phyloP scores from a whole-genome alignment of 2,113 vertebrate genomes.

The Rhabdornis inornatus region DNA sequence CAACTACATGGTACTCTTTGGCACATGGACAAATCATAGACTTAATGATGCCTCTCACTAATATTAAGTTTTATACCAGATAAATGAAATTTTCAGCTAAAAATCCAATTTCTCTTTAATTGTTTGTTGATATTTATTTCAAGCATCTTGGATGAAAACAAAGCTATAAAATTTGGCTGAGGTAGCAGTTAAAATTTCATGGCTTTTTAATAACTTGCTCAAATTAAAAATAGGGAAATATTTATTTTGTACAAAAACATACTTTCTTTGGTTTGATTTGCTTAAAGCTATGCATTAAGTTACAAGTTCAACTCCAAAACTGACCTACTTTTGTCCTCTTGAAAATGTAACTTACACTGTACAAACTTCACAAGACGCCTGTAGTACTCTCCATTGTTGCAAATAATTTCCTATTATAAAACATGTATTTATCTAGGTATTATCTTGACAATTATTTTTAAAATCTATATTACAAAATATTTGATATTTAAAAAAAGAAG shows the following conservation, averaged over 20 bases:
- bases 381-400: not conserved
- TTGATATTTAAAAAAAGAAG: not conserved
- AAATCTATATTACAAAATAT: not conserved
- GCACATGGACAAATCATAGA: not conserved
- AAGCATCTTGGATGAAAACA: not conserved
- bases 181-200: not conserved
- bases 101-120: not conserved
- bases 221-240: not conserved
- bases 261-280: not conserved
- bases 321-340: not conserved
- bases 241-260: not conserved
- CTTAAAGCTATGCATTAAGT: not conserved
- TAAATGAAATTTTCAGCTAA: not conserved
- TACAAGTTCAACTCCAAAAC: not conserved
- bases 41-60: not conserved
- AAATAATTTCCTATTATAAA: not conserved
- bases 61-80: not conserved
- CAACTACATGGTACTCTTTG: not conserved
- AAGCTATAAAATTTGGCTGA: not conserved
- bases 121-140: not conserved
- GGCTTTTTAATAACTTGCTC: not conserved
- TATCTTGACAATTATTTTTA: not conserved
- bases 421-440: not conserved
- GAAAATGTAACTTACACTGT: not conserved
- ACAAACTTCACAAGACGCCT: not conserved